Evolutionary conservation across 2,888 invertebrate species (phyloP).

Genomic region (Aleiodes alternator): DNA sequence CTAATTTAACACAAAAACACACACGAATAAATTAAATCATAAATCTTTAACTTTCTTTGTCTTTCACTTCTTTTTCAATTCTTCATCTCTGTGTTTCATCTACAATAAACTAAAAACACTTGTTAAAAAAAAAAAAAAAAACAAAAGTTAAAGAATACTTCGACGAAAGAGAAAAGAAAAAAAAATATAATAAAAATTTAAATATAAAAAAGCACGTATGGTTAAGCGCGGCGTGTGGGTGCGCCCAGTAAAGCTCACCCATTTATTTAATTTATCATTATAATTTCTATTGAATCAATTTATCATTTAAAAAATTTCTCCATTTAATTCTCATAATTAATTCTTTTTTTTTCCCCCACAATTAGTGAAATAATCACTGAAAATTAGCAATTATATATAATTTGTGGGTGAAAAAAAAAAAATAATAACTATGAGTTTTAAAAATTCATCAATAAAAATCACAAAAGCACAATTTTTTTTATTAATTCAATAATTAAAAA

Average conservation of each 20-base stretch:
- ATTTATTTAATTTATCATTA: constrained; percentile 21
- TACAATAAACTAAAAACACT: constrained; percentile 39
- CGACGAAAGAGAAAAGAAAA: constrained; percentile 34
- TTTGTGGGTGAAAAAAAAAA: too few relatives aligned
- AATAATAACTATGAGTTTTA: too few relatives aligned
- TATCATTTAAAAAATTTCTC: too few relatives aligned
- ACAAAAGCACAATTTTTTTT: too few relatives aligned
- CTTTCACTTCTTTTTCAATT: constrained; percentile 26
- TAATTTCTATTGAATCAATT: constrained; percentile 4
- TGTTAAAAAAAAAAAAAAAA: not conserved
- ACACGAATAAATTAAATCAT: constrained; percentile 33
- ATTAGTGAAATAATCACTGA: too few relatives aligned
- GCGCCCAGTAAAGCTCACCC: constrained; percentile 62
- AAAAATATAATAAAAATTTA: constrained; percentile 33
- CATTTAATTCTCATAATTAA: too few relatives aligned
- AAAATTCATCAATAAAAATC: too few relatives aligned
- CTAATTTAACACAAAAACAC: constrained; percentile 37
- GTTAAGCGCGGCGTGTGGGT: constrained; percentile 69
- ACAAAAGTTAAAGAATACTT: not conserved
- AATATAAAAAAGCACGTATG: constrained; percentile 63
- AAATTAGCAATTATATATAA: too few relatives aligned
- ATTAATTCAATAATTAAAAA: not conserved
- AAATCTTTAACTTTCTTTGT: constrained; percentile 26
- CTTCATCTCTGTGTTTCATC: constrained; percentile 44
- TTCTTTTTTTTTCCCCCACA: too few relatives aligned